Base-by-base conservation (phyloP, 2,888 invertebrate genomes). In the Andrena haemorrhoa region DNA sequence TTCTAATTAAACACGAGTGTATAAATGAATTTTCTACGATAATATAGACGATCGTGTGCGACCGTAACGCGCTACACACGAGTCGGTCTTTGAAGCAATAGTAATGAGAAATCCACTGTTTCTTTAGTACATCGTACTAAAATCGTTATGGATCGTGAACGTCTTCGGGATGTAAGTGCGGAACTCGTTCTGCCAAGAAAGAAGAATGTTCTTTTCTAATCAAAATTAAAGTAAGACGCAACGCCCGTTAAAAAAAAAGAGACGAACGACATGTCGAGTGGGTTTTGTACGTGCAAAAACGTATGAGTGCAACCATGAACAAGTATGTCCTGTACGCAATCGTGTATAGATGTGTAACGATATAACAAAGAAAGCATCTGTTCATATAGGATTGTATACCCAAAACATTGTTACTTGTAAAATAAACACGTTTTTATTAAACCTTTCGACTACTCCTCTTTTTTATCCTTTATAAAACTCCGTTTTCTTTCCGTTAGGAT, bases 381-480 rank as follows among this genome's bases (percentile, higher is more conserved):
- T 89, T 86, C 77, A 80, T 87, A 84, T 76, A 87, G 75, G 80
- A 90, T 89, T 91, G 86, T 92, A 87, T 90, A 91, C 87, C 78
- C 82, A 83, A 82, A 76, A 80, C 77, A 88, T 88, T 88, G 89
- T 91, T 92, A 92, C 85, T 90, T 91, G 90, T 91, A 90, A 88
- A 90, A 91, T 92, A 91, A 92, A 91, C 78, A 86, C 66, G 82
- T 90, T 90, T 90, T 86, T 90, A 90, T 86, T 89, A 90, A 86
- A 86, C 72, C 33, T 8, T 29, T 33, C 66, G 23, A 23, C 51
- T 68, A 33, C n/a, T 69, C 5, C 20, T 51, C 16, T 20, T 49
- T 0, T n/a, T 51, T 5, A 23, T 23, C 33, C 20, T 20, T 0
- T 3, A n/a, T n/a, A 8, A 5, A n/a, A 1, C 29, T 33, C 16